Evolutionary conservation across 2,113 vertebrate species (phyloP).

Genomic region (Hippocampus comes): DNA sequence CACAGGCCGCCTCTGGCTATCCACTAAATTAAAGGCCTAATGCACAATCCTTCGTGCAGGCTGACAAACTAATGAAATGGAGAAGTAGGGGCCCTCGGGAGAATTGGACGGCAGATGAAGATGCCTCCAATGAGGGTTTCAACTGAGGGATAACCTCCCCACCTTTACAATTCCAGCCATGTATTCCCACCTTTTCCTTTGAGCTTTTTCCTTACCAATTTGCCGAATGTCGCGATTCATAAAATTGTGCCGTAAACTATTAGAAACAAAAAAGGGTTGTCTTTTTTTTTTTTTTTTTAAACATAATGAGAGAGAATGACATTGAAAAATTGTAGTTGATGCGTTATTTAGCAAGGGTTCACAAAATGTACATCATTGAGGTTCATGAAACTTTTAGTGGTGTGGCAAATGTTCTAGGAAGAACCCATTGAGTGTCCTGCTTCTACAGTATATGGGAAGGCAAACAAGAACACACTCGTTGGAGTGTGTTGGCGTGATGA

Average conservation of each 20-base stretch:
- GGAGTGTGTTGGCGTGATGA: neutral
- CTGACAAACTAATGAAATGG: slow-evolving; percentile 89
- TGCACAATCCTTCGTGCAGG: slow-evolving; percentile 81
- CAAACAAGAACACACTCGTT: neutral
- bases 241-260: neutral
- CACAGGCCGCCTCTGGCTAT: slow-evolving; percentile 80
- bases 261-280: neutral
- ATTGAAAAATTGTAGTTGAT: neutral
- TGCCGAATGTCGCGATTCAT: too few species aligned
- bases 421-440: neutral
- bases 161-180: slow-evolving; percentile 58
- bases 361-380: neutral
- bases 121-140: slow-evolving; percentile 74
- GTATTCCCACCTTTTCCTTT: slow-evolving; percentile 9
- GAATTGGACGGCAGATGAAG: slow-evolving; percentile 76
- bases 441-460: neutral
- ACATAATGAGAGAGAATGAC: neutral
- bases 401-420: neutral
- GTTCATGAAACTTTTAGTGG: neutral
- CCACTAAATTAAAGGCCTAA: slow-evolving; percentile 90
- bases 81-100: slow-evolving; percentile 75
- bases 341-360: neutral
- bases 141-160: slow-evolving; percentile 67
- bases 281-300: neutral
- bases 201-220: neutral